Percentiles rank a stretch among this genome's conserved stretches.
phyloP scores from a whole-genome alignment of 2,113 vertebrate genomes.

The Eulemur macaco region DNA sequence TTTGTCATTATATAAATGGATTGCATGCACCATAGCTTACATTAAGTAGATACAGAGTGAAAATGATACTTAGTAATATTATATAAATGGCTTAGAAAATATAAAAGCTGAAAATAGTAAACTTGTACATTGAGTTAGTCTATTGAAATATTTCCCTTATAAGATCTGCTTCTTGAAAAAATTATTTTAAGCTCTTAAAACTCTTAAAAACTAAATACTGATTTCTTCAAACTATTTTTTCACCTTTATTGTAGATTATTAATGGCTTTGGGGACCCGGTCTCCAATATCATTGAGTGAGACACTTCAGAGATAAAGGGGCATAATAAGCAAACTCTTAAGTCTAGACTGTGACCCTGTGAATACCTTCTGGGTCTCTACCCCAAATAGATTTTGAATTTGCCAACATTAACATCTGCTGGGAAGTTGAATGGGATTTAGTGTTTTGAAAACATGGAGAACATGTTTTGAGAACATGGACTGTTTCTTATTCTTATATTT shows the following conservation, averaged over 20 bases:
- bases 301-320: background rate
- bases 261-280: background rate
- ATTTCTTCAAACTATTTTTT: slow-evolving; percentile 2
- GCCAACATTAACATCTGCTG: background rate
- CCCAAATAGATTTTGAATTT: background rate
- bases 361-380: background rate
- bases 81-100: background rate
- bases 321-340: background rate
- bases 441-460: background rate
- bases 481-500: background rate
- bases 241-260: background rate
- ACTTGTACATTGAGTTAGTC: background rate
- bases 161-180: slow-evolving; percentile 27
- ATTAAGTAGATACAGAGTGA: background rate
- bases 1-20: background rate
- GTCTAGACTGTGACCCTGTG: background rate
- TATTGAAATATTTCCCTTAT: background rate
- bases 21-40: background rate
- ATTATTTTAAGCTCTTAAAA: slow-evolving; percentile 3
- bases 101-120: slow-evolving; percentile 1
- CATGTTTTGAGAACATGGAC: background rate
- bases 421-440: background rate
- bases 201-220: background rate
- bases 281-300: background rate
- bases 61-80: background rate